These are phyloP conservation scores for Cyclura pinguis DNA, from an alignment of 2,797 vertebrate genomes.

Conservation along the genomic window DNA sequence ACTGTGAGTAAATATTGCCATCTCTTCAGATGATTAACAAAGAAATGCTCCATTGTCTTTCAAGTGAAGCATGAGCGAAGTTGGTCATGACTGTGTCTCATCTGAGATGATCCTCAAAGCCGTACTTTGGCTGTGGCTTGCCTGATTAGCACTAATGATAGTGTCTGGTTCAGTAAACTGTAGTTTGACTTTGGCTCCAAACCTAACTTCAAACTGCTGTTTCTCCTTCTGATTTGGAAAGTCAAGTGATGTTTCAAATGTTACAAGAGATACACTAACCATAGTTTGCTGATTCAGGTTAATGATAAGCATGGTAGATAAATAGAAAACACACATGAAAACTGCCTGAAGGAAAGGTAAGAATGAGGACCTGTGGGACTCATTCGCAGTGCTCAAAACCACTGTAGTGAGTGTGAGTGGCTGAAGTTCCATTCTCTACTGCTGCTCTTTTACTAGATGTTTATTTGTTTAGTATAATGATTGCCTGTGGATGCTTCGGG, in stretches of 20 bases:
- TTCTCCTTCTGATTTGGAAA: neutral
- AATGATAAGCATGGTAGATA: neutral
- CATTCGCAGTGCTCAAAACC: neutral
- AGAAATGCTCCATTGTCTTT: neutral
- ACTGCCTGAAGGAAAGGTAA: neutral
- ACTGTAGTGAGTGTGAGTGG: neutral
- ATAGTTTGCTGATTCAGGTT: slow-evolving; percentile 1
- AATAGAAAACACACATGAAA: neutral
- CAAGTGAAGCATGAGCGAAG: rapidly evolving
- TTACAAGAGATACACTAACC: neutral
- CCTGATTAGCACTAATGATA: neutral
- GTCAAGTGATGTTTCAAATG: neutral
- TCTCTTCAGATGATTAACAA: neutral
- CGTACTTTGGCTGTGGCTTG: neutral
- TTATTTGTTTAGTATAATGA: neutral
- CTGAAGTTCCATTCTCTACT: neutral
- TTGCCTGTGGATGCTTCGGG: neutral
- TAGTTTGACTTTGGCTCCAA: neutral
- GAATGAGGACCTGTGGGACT: neutral
- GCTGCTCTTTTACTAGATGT: neutral
- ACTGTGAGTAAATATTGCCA: rapidly evolving
- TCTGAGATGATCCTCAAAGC: neutral
- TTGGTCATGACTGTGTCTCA: rapidly evolving
- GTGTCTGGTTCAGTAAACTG: neutral
- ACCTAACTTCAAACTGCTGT: neutral